Evolutionary conservation across 2,888 invertebrate species (phyloP), one percentile per base, ranked within the genome.

Genomic region (Pharmacophagus antenor): DNA sequence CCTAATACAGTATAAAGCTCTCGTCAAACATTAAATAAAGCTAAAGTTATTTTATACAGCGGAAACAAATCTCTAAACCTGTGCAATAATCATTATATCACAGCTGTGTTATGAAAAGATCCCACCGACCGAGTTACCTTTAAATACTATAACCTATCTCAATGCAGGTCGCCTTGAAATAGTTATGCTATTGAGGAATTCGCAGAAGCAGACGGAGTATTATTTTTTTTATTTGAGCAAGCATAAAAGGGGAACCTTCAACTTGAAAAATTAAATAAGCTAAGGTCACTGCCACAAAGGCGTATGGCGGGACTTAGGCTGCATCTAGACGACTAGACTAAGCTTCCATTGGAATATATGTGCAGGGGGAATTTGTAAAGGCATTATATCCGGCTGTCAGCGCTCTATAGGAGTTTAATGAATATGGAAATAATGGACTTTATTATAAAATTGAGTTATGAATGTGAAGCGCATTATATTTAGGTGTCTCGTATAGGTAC

Each of bases 71-170:
- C 56, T 50, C 53, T 58, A 63, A 70, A 71, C 70, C 71, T 72
- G 70, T 63, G 64, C 66, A 70, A 66, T 67, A 61, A 62, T 61
- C 47, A 58, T 48, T 42, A 53, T 27, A 53, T 55, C 65, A 74
- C 86, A 88, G 84, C 85, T 88, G 87, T 84, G 82, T 73, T 76
- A 63, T 84, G 77, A 84, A 88, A 81, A 76, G 78, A 66, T 63
- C 64, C 65, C 52, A 63, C 58, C 67, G 75, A 69, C 72, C 73
- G 72, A 74, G 68, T 79, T 76, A 81, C 76, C 76, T 69, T 78
- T 73, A 70, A 75, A 79, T 74, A 76, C 77, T 80, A 77, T 82
- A 85, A 87, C 87, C 88, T 88, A 88, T 87, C 87, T 85, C 86
- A 86, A 87, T 85, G 70, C 76, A 82, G 73, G 79, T 78, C 77